These are phyloP conservation scores for Epsilonema sp. DNA, from an alignment of 2,888 invertebrate genomes.

Conservation along the genomic window DNA sequence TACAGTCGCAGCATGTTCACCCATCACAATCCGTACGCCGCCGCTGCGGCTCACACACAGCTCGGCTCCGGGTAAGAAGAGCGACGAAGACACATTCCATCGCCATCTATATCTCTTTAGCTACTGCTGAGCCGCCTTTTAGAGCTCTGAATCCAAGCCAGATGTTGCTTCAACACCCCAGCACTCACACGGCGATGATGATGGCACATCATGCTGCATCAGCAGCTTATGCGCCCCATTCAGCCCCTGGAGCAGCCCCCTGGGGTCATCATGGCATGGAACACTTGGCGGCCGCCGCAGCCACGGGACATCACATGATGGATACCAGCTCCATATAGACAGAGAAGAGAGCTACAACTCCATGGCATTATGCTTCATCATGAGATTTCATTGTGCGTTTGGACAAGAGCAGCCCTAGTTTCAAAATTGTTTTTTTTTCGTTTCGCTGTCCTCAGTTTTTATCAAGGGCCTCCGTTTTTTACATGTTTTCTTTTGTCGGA, in stretches of 20 bases:
- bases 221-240: conserved; percentile 32
- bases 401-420: too few species aligned
- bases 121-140: neutral
- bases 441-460: too few species aligned
- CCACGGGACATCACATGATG: conserved; percentile 23
- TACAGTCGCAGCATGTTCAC: conserved; percentile 3
- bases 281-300: conserved; percentile 28
- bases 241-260: conserved; percentile 22
- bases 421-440: too few species aligned
- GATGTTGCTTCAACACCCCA: conserved; percentile 32
- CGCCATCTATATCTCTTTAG: neutral
- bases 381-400: too few species aligned
- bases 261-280: conserved; percentile 30
- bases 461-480: too few species aligned
- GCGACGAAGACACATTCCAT: too few species aligned
- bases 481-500: too few species aligned
- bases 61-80: too few species aligned
- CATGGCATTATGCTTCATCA: too few species aligned
- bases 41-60: neutral
- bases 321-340: too few species aligned
- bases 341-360: too few species aligned
- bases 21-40: conserved; percentile 6
- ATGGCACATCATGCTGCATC: conserved; percentile 30
- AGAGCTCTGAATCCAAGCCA: neutral
- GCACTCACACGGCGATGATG: conserved; percentile 36